A percentile compares a stretch with the other conserved stretches of the same genome.
phyloP scores from a whole-genome alignment of 2,797 vertebrate species.

The Pangasius djambal region DNA sequence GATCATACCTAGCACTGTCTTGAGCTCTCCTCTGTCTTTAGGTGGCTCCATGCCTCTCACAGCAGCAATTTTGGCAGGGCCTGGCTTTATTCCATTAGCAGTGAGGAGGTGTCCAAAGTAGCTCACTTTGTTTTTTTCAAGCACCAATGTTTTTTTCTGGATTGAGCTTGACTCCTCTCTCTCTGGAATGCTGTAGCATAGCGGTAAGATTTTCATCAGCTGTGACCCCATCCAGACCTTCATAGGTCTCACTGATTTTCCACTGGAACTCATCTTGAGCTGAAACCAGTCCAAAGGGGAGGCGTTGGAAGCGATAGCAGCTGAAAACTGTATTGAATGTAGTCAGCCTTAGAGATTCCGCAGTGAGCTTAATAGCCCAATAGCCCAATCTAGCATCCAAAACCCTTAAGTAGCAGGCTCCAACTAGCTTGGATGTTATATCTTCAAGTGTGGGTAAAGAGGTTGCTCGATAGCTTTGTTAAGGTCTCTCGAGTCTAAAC shows the following conservation, averaged over 20 bases:
- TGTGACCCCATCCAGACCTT: background rate
- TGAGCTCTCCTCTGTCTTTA: background rate
- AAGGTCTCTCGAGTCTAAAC: conserved; percentile 23
- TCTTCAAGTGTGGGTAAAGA: conserved; percentile 8
- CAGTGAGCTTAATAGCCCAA: conserved; percentile 41
- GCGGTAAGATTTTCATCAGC: conserved; percentile 22
- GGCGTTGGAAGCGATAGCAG: background rate
- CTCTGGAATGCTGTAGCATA: conserved; percentile 34
- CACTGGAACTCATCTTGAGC: conserved; percentile 34
- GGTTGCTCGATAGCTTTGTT: conserved; percentile 49
- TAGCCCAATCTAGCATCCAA: conserved; percentile 41
- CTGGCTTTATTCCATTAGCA: conserved; percentile 16
- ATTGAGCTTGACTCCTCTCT: conserved; percentile 44
- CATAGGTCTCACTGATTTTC: conserved; percentile 30
- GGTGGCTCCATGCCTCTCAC: background rate
- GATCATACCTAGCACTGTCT: background rate
- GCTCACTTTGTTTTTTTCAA: conserved; percentile 16
- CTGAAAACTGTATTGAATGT: conserved; percentile 51
- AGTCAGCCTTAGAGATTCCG: conserved; percentile 43
- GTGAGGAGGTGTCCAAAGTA: conserved; percentile 53
- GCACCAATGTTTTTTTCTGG: conserved; percentile 51
- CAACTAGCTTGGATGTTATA: conserved; percentile 25
- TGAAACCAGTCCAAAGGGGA: conserved; percentile 36
- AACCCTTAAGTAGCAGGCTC: conserved; percentile 29
- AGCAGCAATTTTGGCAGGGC: conserved; percentile 10